phyloP scores from a whole-genome alignment of 2,888 invertebrate genomes.

The Papilio elwesi region DNA sequence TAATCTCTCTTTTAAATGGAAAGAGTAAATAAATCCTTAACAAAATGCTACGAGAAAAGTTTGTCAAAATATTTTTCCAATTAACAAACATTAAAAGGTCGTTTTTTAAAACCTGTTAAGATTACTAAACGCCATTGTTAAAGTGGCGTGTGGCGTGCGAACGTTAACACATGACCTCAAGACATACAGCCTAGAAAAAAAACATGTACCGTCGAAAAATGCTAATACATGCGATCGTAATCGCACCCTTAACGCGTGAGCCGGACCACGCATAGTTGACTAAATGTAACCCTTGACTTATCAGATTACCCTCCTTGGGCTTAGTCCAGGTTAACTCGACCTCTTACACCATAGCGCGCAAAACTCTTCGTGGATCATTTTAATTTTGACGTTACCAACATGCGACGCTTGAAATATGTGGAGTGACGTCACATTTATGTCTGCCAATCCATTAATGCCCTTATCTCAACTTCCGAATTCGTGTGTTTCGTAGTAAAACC shows the following conservation, averaged over 20 bases:
- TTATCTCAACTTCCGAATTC: slow-evolving; percentile 82
- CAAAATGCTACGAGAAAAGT: too few species aligned
- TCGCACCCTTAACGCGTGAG: slow-evolving; percentile 74
- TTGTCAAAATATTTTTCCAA: too few species aligned
- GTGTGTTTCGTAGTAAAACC: slow-evolving; percentile 66
- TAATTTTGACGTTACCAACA: slow-evolving; percentile 59
- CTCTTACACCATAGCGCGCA: slow-evolving; percentile 44
- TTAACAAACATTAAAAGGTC: neutral
- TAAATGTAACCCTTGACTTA: slow-evolving; percentile 80
- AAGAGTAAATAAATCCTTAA: neutral
- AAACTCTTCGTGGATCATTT: slow-evolving; percentile 49
- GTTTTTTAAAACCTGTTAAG: slow-evolving; percentile 20
- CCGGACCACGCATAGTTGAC: slow-evolving; percentile 76
- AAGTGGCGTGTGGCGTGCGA: slow-evolving; percentile 65
- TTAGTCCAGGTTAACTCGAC: slow-evolving; percentile 55
- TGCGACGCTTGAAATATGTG: slow-evolving; percentile 82
- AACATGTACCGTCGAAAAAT: slow-evolving; percentile 69
- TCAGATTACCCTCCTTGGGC: slow-evolving; percentile 72
- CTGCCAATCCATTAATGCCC: slow-evolving; percentile 82
- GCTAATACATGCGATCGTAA: slow-evolving; percentile 77
- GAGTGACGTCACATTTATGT: slow-evolving; percentile 83
- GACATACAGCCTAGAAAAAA: slow-evolving; percentile 63
- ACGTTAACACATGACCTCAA: slow-evolving; percentile 78
- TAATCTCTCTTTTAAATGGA: neutral
- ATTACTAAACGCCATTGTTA: slow-evolving; percentile 45